Percentiles rank a stretch among this genome's conserved stretches.
These are phyloP conservation scores for Drosophila tripunctata DNA, from an alignment of 2,888 invertebrate genomes.

Conservation along the genomic window DNA sequence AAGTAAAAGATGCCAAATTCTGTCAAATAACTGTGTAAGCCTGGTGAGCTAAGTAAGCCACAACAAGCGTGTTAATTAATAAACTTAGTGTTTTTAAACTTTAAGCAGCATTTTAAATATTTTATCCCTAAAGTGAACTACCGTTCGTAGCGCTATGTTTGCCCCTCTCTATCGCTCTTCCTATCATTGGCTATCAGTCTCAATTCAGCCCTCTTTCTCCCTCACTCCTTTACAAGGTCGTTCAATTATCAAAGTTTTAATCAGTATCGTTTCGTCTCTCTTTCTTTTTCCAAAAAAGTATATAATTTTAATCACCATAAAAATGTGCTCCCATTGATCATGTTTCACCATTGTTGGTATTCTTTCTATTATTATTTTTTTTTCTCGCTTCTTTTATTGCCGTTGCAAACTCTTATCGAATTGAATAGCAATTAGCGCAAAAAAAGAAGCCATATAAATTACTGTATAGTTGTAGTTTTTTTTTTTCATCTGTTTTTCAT, in stretches of 20 bases:
- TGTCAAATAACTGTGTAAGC: too few species aligned
- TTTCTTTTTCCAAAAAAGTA: not conserved
- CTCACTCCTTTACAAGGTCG: slow-evolving; percentile 7
- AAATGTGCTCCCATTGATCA: not conserved
- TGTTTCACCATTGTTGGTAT: not conserved
- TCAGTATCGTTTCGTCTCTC: not conserved
- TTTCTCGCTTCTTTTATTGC: not conserved
- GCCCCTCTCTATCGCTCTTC: not conserved
- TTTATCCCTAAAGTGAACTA: too few species aligned
- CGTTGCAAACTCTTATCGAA: slow-evolving; percentile 15
- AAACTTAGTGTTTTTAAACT: too few species aligned
- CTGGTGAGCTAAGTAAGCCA: too few species aligned
- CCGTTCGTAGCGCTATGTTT: too few species aligned
- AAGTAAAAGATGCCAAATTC: too few species aligned
- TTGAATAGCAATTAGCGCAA: slow-evolving; percentile 27
- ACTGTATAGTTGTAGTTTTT: not conserved
- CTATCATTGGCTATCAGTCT: not conserved
- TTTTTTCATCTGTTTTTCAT: too few species aligned
- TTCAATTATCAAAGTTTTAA: slow-evolving; percentile 8
- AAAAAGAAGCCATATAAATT: not conserved
- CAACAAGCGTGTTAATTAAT: too few species aligned
- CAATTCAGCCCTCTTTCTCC: not conserved
- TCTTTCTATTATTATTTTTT: not conserved
- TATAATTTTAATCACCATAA: not conserved
- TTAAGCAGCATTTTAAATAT: too few species aligned